Base-by-base conservation (phyloP, 2,113 vertebrate genomes). In the Barnardius zonarius region DNA sequence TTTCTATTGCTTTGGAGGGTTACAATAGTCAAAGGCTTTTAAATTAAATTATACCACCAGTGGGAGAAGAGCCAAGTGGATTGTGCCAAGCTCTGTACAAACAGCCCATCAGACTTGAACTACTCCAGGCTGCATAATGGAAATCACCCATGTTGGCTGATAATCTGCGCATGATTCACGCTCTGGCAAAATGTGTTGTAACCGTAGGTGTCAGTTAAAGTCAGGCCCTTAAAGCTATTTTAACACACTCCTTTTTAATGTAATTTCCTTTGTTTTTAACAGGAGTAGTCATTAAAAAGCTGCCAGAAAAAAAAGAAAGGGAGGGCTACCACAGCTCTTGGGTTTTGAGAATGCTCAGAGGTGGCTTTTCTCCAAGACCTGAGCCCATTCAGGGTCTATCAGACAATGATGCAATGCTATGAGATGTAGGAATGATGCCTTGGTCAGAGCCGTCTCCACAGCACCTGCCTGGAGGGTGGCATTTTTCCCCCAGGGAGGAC, bases 131-230 rank as follows among this genome's bases (percentile, higher is more conserved):
- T 82, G 86, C 85, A 69, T 70, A 17, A 91, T 95, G 91, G 92
- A 93, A 93, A 91, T 91, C 37, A 61, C 87, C 94, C 54, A 37
- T 20, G 48, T 41, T 97, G 94, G 93, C 92, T 2, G 83, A 87
- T 78, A 91, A 69, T 33, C 68, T 11, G n/a, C 6, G 63, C 59
- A 33, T 96, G 96, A 94, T 95, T 96, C 96, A 97, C 49, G 3
- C 88, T 72, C 94, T 96, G 96, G 95, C 96, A 86, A 57, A 80
- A 24, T 3, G 7, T 33, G 25, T 55, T 73, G 64, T 59, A 55
- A 16, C 54, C 33, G 25, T 3, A 83, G 83, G 92, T 37, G 93
- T 86, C 84, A 44, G 92, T 55, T 59, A 79, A 73, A 33, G 74
- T 94, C 87, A 9, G 54, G 49, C 83, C 51, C 74, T 88, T 77